Conservation (phyloP, 2,888 invertebrate genomes). For the Mythimna impura region DNA sequence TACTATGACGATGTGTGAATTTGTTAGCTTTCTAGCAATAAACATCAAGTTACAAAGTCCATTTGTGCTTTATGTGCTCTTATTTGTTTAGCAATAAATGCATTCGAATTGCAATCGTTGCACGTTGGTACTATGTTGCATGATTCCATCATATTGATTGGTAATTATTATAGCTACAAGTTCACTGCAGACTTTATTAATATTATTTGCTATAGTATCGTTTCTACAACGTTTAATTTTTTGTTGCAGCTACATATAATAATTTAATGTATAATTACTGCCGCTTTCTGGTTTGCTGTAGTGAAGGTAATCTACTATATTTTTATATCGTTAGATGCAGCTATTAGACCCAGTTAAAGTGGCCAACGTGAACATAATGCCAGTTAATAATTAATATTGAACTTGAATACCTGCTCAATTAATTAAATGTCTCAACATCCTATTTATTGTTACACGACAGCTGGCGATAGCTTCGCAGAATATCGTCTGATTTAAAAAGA, state of each 20-base stretch:
- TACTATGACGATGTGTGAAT: slow-evolving; percentile 62
- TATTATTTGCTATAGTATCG: slow-evolving; percentile 21
- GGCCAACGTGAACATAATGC: slow-evolving; percentile 38
- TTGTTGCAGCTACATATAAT: slow-evolving; percentile 62
- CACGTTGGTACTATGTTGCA: slow-evolving; percentile 38
- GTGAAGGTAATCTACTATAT: slow-evolving; percentile 61
- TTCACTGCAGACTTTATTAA: slow-evolving; percentile 35
- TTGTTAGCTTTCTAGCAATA: slow-evolving; percentile 41
- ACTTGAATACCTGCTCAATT: slow-evolving; percentile 25
- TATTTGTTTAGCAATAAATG: slow-evolving; percentile 46
- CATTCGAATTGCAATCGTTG: slow-evolving; percentile 43
- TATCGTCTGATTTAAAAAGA: slow-evolving; percentile 65
- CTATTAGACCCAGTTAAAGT: slow-evolving; percentile 41
- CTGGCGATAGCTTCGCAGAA: slow-evolving; percentile 58
- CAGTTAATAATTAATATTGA: slow-evolving; percentile 29
- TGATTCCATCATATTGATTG: slow-evolving; percentile 35
- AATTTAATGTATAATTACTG: slow-evolving; percentile 54
- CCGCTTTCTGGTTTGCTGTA: slow-evolving; percentile 49
- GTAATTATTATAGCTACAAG: slow-evolving; percentile 24
- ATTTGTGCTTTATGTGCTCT: slow-evolving; percentile 24
- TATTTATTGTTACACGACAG: slow-evolving; percentile 52
- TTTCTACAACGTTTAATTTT: slow-evolving; percentile 45
- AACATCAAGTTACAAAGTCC: slow-evolving; percentile 42
- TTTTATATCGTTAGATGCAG: slow-evolving; percentile 44
- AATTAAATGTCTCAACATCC: slow-evolving; percentile 24